A percentile compares a stretch with the other conserved stretches of the same genome.
Evolutionary conservation across 2,888 invertebrate genomes (phyloP).

Genomic region (Drosophila mimica): DNA sequence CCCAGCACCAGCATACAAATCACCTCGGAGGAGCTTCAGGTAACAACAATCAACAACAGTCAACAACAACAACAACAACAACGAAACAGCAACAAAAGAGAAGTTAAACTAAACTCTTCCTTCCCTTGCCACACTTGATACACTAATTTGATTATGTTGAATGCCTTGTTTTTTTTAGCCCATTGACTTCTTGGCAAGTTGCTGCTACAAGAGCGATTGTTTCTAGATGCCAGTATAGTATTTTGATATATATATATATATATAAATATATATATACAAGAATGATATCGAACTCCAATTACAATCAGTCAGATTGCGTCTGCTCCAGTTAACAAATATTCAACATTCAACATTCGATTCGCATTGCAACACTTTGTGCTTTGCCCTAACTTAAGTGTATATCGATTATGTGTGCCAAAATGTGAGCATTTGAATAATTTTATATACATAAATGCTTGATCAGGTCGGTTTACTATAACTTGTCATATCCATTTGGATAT

Average conservation of each 20-base stretch:
- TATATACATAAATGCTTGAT: background rate
- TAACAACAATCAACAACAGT: constrained; percentile 81
- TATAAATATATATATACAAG: background rate
- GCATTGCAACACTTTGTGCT: constrained; percentile 14
- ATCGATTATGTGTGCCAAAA: background rate
- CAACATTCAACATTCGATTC: background rate
- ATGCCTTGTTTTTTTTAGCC: background rate
- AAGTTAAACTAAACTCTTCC: background rate
- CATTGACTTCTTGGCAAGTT: background rate
- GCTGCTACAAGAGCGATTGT: background rate
- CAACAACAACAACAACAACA: background rate
- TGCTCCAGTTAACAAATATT: constrained; percentile 33
- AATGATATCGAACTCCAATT: background rate
- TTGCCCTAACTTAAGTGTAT: background rate
- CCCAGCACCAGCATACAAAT: constrained; percentile 86
- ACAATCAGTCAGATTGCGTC: background rate
- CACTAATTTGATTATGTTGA: background rate
- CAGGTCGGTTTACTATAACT: background rate
- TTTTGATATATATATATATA: background rate
- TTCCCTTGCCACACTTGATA: background rate
- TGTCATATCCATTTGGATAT: background rate
- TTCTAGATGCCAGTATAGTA: background rate
- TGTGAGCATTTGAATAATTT: background rate
- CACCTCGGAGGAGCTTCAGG: constrained; percentile 91
- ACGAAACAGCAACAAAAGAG: constrained; percentile 2